Evolutionary conservation across 2,797 vertebrate species (phyloP).

Genomic region (Euthynnus affinis): DNA sequence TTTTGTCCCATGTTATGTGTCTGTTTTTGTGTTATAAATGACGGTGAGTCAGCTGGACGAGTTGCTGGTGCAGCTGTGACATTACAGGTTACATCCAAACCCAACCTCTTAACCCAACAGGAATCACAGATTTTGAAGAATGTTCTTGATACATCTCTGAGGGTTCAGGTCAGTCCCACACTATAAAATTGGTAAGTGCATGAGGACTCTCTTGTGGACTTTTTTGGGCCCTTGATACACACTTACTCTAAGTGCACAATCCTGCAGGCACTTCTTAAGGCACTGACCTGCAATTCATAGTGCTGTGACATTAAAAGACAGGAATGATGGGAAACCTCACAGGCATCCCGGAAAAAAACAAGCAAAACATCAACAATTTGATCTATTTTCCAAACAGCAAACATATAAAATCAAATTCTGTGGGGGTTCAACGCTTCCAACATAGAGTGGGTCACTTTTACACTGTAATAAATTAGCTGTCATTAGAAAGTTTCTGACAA

Average conservation of each 20-base stretch:
- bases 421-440: neutral
- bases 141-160: conserved; percentile 42
- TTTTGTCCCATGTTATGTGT: too few species aligned
- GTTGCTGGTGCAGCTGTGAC: conserved; percentile 3
- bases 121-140: conserved; percentile 46
- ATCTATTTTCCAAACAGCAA: neutral
- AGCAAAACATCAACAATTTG: neutral
- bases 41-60: conserved; percentile 2
- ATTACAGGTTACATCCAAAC: conserved; percentile 14
- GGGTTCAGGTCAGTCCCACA: conserved; percentile 19
- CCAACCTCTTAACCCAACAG: conserved; percentile 26
- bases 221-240: conserved; percentile 45
- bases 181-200: conserved; percentile 1
- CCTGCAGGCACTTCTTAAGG: conserved; percentile 30
- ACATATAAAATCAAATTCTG: conserved; percentile 5
- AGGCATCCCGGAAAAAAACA: too few species aligned
- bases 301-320: conserved; percentile 31
- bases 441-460: neutral
- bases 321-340: conserved; percentile 23
- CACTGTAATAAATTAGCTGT: neutral
- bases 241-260: conserved; percentile 45
- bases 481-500: conserved; percentile 21
- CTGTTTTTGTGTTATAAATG: neutral
- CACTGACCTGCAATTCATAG: conserved; percentile 33
- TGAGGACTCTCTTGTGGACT: conserved; percentile 37